Evolutionary conservation across 2,113 vertebrate species (phyloP), one percentile per base, ranked within the genome.

Genomic region (Suricata suricatta): DNA sequence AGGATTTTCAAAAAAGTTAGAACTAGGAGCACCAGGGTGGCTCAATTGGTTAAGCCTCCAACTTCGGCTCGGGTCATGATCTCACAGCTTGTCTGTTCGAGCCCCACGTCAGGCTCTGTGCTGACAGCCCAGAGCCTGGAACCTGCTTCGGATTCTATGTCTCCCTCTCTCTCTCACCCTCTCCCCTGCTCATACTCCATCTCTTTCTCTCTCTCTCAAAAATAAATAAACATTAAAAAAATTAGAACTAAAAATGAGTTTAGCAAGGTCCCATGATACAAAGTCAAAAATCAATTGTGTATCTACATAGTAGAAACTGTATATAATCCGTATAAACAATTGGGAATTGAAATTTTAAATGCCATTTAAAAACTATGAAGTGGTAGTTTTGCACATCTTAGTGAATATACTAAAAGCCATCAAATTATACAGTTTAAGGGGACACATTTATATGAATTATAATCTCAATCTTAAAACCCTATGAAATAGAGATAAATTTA

Each of bases 301-400:
- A 85, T n/a, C 13, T 82, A 50, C n/a, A 80, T 25, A 90, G 15
- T 63, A 31, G 5, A 21, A 90, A 74, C 38, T 80, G 80, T 38
- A 83, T 52, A 54, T 13, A 63, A 31, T 60, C 77, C 4, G 8
- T 57, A n/a, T 44, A 80, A 86, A 91, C 38, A 86, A 68, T 25
- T 87, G 57, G 44, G 80, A 68, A 95, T 38, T 50, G 5, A 95
- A 85, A 90, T 92, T 88, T 83, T 52, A 13, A 93, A 93, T 47
- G 33, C 3, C 31, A 89, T n/a, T 89, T 81, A 54, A 60, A 93
- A 93, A 63, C n/a, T 87, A 63, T 29, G 11, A 50, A 85, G 57
- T 64, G 29, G 29, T 91, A 14, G 8, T n/a, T 82, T 80, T 72
- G 23, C 11, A 66, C 54, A 74, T 80, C 33, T 54, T 54, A 44